Base-by-base conservation (phyloP, 2,888 invertebrate genomes). In the Orthonychiurus folsomi region DNA sequence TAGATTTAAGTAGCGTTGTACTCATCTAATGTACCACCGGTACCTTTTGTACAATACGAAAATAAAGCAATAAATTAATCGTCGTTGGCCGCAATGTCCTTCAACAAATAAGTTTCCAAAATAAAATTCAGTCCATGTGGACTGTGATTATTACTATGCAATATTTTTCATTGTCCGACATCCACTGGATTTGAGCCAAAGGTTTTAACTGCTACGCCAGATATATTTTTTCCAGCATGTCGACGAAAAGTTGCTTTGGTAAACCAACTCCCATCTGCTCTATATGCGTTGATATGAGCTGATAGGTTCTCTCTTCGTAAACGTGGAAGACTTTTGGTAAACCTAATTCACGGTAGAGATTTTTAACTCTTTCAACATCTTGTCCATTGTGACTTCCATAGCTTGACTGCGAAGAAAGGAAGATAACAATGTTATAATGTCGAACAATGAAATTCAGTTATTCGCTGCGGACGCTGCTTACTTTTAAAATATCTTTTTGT, bases 261-360 rank as follows among this genome's bases (percentile, higher is more conserved):
- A 91, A 80, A 26, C 87, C 88, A 48, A 87, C 83, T 0, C 89
- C 88, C 69, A 88, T 85, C 78, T 90, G 89, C 73, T 89, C 88
- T 72, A 92, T 89, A 76, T 89, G 89, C 3, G 87, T 87, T 74
- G 84, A 85, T 70, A 91, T 85, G 74, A 87, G 81, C 75, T 89
- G 88, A 74, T 87, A 89, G 18, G 86, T 87, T 73, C 89, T 86
- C 74, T 90, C 88, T 78, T 92, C 91, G 72, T 88, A 91, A 27
- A 85, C 83, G 0, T 86, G 83, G 75, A 86, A 93, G 0, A 87
- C 86, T 67, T 86, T 83, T 1, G 87, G 86, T 52, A 93, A 77
- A 65, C 85, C 85, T 1, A 92, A 77, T 67, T 88, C 87, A 74
- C 86, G 85, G 74, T 91, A 93, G 0, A 93, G 78, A 65, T 85